phyloP scores from a whole-genome alignment of 1,140 invertebrate species.

The Archegozetes longisetosus region DNA sequence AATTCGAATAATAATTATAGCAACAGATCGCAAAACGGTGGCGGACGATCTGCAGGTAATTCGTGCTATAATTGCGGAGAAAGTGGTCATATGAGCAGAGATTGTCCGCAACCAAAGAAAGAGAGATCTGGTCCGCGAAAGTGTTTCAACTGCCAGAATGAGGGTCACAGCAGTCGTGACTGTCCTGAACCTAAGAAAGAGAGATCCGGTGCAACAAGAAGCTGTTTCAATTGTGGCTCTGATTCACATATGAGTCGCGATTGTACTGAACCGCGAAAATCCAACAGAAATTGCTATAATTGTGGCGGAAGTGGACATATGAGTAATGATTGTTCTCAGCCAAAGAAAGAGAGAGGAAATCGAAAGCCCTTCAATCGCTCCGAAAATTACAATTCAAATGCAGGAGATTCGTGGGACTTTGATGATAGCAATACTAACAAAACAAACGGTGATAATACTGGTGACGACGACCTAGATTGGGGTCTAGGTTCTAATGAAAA shows the following conservation, averaged over 20 bases:
- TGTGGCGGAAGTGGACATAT: slow-evolving; percentile 22
- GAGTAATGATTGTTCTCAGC: slow-evolving; percentile 2
- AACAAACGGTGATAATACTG: neutral
- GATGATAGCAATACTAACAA: neutral
- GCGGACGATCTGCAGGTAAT: neutral
- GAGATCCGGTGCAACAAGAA: slow-evolving; percentile 14
- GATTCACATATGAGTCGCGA: slow-evolving; percentile 19
- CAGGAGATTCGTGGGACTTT: neutral
- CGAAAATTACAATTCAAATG: neutral
- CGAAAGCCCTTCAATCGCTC: neutral
- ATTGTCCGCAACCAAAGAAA: slow-evolving; percentile 27
- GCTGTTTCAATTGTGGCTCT: neutral
- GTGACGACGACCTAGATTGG: neutral
- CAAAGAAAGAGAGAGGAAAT: slow-evolving; percentile 1
- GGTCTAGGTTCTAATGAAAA: neutral
- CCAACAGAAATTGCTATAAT: slow-evolving; percentile 17
- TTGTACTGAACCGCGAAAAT: slow-evolving; percentile 5
- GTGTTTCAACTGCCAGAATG: slow-evolving; percentile 20
- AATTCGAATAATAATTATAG: too few relatives aligned
- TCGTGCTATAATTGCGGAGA: slow-evolving; percentile 24
- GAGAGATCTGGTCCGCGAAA: slow-evolving; percentile 4
- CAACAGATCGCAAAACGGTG: neutral
- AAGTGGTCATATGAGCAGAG: slow-evolving; percentile 27
- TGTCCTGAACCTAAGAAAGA: slow-evolving; percentile 18
- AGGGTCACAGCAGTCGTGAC: slow-evolving; percentile 23